Conservation (phyloP, 2,113 vertebrate species). For the Marmota monax region DNA sequence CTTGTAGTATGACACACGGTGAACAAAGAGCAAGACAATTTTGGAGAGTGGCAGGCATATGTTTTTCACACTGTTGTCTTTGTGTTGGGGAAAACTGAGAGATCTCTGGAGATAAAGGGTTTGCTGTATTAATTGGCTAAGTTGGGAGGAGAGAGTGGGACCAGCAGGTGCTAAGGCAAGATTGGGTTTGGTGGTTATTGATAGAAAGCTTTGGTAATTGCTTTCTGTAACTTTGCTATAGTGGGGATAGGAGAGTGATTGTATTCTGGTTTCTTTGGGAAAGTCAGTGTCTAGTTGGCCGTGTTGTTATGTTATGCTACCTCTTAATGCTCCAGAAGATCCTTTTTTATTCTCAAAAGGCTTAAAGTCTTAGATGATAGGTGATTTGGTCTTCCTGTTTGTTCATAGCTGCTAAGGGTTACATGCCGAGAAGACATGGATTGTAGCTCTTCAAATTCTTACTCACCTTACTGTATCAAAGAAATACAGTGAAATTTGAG, state of each 20-base stretch:
- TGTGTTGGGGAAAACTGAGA: not conserved
- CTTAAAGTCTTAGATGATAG: not conserved
- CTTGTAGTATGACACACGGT: not conserved
- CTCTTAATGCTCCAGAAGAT: not conserved
- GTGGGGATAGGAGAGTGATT: not conserved
- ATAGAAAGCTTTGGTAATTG: not conserved
- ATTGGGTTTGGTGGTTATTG: not conserved
- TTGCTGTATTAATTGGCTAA: not conserved
- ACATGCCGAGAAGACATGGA: not conserved
- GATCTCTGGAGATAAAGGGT: not conserved
- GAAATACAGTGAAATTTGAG: conserved; percentile 10
- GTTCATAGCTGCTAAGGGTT: not conserved
- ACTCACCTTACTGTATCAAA: conserved; percentile 28
- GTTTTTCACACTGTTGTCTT: conserved; percentile 28
- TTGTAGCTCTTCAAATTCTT: not conserved
- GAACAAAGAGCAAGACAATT: conserved; percentile 19
- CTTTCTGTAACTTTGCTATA: not conserved
- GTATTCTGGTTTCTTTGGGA: not conserved
- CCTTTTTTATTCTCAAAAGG: not conserved
- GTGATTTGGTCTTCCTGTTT: not conserved
- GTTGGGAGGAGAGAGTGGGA: not conserved
- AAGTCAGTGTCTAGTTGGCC: not conserved
- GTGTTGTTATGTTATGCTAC: not conserved
- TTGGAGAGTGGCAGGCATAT: conserved; percentile 41
- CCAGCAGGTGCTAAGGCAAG: not conserved